phyloP scores from a whole-genome alignment of 2,797 vertebrate species.

The Steatocranus sp. region DNA sequence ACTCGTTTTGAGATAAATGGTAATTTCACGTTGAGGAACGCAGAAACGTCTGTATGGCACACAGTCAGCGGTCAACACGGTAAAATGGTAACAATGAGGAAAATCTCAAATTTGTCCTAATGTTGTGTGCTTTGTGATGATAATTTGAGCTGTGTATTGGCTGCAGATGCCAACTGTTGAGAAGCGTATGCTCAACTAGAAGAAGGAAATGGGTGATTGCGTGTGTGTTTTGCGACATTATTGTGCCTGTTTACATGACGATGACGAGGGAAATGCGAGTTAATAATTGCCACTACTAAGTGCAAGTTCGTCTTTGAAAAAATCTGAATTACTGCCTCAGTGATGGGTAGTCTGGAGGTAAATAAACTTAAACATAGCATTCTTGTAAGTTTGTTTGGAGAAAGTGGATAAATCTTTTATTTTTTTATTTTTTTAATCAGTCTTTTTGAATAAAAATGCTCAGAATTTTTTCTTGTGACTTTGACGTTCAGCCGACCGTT shows the following conservation, averaged over 20 bases:
- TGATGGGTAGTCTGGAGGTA: not conserved
- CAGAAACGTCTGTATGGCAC: not conserved
- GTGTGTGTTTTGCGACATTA: not conserved
- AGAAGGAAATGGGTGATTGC: not conserved
- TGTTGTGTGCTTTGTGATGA: not conserved
- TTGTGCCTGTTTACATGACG: not conserved
- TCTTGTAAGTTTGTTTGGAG: not conserved
- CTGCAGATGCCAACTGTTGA: not conserved
- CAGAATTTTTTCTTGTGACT: not conserved
- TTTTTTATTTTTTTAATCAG: not conserved
- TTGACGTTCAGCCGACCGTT: not conserved
- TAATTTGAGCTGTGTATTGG: not conserved
- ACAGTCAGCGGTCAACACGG: not conserved
- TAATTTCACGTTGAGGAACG: not conserved
- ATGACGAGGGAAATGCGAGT: not conserved
- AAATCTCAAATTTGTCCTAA: not conserved
- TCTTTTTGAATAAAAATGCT: not conserved
- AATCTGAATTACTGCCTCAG: not conserved
- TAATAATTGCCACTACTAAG: not conserved
- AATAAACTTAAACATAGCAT: not conserved
- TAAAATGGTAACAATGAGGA: not conserved
- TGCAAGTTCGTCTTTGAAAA: not conserved
- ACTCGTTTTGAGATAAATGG: not conserved
- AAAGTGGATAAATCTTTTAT: not conserved
- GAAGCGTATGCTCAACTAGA: not conserved